phyloP scores from a whole-genome alignment of 2,113 vertebrate genomes.

The Siphamia tubifer region DNA sequence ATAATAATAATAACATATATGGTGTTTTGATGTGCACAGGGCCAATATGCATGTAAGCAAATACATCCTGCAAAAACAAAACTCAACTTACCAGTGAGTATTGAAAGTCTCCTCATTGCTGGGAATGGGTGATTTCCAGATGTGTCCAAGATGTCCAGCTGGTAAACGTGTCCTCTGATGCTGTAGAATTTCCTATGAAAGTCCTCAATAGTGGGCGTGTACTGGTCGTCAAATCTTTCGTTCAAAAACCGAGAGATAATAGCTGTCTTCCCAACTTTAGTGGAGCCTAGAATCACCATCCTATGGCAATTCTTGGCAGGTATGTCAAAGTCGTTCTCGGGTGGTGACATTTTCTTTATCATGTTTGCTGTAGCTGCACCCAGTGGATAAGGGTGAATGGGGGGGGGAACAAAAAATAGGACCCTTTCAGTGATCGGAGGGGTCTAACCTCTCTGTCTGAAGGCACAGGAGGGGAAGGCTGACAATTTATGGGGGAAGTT shows the following conservation, averaged over 20 bases:
- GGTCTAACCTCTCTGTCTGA: constrained; percentile 17
- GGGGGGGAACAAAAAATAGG: too few species aligned
- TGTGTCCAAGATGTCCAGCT: constrained; percentile 96
- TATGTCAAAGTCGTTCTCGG: constrained; percentile 89
- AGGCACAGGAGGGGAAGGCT: background rate
- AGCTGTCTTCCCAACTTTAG: constrained; percentile 97
- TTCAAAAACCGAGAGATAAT: constrained; percentile 95
- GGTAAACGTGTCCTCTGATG: constrained; percentile 93
- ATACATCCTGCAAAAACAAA: background rate
- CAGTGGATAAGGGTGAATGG: background rate
- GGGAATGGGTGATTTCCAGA: constrained; percentile 97
- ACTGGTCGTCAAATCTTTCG: constrained; percentile 93
- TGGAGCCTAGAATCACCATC: constrained; percentile 97
- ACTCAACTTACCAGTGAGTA: constrained; percentile 89
- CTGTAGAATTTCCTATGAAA: constrained; percentile 98
- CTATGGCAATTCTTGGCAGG: constrained; percentile 95
- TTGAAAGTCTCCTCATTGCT: constrained; percentile 95
- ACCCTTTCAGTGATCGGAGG: background rate
- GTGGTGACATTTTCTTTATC: constrained; percentile 94
- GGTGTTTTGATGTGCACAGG: too few species aligned
- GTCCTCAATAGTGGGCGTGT: constrained; percentile 97
- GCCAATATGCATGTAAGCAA: background rate
- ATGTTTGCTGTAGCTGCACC: constrained; percentile 77
- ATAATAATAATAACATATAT: too few species aligned
- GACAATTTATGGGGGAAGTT: constrained; percentile 54